Percentiles rank a stretch among this genome's conserved stretches.
These are phyloP conservation scores for Girardinus metallicus DNA, from an alignment of 2,797 vertebrate genomes.

Conservation along the genomic window DNA sequence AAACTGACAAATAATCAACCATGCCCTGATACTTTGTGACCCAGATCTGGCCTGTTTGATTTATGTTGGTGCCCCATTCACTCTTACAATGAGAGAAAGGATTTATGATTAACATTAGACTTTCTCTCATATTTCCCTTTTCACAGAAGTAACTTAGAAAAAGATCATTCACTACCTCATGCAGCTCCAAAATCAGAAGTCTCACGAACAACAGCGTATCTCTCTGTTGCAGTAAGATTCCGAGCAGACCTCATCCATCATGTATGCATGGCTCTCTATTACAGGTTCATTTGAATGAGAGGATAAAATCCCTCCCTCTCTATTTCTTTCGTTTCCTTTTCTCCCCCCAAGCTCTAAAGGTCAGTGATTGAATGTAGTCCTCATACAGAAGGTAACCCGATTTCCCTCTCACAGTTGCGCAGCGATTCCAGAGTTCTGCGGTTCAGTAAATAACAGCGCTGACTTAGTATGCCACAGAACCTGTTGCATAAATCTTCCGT, in stretches of 20 bases:
- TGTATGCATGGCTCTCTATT: conserved; percentile 75
- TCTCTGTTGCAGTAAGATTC: conserved; percentile 56
- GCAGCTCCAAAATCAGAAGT: conserved; percentile 40
- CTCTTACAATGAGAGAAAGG: neutral
- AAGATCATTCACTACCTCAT: conserved; percentile 22
- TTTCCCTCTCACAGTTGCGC: conserved; percentile 55
- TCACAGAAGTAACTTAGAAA: neutral
- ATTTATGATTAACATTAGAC: neutral
- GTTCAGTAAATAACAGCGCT: conserved; percentile 52
- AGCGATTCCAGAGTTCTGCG: conserved; percentile 34
- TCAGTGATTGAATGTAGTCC: conserved; percentile 77
- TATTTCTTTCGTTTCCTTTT: conserved; percentile 27
- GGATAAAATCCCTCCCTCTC: conserved; percentile 35
- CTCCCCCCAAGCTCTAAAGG: conserved; percentile 62
- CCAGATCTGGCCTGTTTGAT: neutral
- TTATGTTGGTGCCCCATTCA: neutral
- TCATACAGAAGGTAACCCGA: conserved; percentile 67
- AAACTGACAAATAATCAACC: neutral
- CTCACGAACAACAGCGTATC: conserved; percentile 21
- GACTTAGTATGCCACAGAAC: conserved; percentile 50
- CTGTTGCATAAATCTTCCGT: conserved; percentile 62
- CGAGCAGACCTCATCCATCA: conserved; percentile 74
- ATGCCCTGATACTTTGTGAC: neutral
- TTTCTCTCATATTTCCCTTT: neutral
- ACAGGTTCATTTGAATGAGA: conserved; percentile 77